phyloP scores from a whole-genome alignment of 2,113 vertebrate genomes.

The Cercopithecus mona region DNA sequence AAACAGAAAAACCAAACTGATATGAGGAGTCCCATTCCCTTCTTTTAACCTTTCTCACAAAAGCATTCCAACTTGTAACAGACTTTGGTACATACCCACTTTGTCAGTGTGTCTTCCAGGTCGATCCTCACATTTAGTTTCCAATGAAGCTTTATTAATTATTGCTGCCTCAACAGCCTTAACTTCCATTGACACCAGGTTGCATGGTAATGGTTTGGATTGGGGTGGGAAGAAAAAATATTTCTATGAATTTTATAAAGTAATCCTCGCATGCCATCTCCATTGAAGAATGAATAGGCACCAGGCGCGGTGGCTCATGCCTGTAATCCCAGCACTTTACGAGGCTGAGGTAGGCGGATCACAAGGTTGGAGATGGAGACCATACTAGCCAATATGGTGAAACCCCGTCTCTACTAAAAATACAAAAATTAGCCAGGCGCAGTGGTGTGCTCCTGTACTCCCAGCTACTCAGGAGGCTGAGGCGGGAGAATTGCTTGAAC shows the following conservation, averaged over 20 bases:
- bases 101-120: neutral
- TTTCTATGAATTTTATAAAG: neutral
- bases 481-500: too few relatives aligned
- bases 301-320: too few relatives aligned
- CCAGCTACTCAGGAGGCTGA: too few relatives aligned
- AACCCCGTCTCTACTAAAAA: too few relatives aligned
- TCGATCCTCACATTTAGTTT: neutral
- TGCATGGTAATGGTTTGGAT: neutral
- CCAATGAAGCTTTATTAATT: neutral
- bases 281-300: neutral
- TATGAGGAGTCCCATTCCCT: neutral
- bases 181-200: too few relatives aligned
- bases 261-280: neutral
- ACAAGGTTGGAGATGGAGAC: too few relatives aligned
- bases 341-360: too few relatives aligned
- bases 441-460: too few relatives aligned
- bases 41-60: neutral
- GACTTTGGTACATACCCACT: neutral
- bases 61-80: neutral
- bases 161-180: too few relatives aligned
- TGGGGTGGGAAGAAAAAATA: neutral
- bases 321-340: too few relatives aligned
- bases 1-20: too few relatives aligned
- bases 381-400: too few relatives aligned
- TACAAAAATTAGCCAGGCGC: fast-evolving